Evolutionary conservation across 2,888 invertebrate genomes (phyloP).

Genomic region (Cylindroiulus punctatus): DNA sequence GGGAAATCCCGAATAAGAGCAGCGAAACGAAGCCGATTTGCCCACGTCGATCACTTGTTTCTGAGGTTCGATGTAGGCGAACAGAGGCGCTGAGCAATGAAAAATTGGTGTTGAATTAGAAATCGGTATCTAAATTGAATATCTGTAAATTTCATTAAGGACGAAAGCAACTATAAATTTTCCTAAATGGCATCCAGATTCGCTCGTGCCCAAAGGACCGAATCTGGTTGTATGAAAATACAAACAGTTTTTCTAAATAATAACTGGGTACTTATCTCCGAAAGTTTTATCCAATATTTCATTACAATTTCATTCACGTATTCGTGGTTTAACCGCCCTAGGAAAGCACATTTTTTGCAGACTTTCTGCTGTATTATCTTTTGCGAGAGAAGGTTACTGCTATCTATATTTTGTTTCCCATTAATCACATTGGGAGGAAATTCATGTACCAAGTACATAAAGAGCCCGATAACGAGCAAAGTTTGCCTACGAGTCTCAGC

Average conservation of each 20-base stretch:
- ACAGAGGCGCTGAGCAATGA: slow-evolving; percentile 74
- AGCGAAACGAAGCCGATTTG: slow-evolving; percentile 85
- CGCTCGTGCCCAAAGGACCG: neutral
- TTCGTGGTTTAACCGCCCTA: neutral
- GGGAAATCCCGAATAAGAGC: slow-evolving; percentile 86
- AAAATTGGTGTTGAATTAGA: slow-evolving; percentile 31
- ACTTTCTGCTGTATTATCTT: neutral
- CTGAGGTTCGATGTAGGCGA: slow-evolving; percentile 74
- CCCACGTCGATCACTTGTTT: slow-evolving; percentile 81
- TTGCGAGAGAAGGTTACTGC: neutral
- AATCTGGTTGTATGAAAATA: neutral
- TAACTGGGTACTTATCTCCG: neutral
- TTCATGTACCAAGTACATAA: neutral
- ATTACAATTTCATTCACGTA: slow-evolving; percentile 43
- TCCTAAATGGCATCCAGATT: neutral
- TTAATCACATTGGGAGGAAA: neutral
- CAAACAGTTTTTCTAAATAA: slow-evolving; percentile 19
- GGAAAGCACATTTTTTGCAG: neutral
- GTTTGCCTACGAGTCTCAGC: neutral
- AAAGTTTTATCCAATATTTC: slow-evolving; percentile 22
- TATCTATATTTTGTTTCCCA: slow-evolving; percentile 13
- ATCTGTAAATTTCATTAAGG: slow-evolving; percentile 37
- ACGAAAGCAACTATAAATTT: neutral
- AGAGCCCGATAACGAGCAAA: neutral
- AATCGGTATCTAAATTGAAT: neutral